Evolutionary conservation across 92 coral and sea anemone species (phyloP).

Genomic region (Pocillopora grandis): DNA sequence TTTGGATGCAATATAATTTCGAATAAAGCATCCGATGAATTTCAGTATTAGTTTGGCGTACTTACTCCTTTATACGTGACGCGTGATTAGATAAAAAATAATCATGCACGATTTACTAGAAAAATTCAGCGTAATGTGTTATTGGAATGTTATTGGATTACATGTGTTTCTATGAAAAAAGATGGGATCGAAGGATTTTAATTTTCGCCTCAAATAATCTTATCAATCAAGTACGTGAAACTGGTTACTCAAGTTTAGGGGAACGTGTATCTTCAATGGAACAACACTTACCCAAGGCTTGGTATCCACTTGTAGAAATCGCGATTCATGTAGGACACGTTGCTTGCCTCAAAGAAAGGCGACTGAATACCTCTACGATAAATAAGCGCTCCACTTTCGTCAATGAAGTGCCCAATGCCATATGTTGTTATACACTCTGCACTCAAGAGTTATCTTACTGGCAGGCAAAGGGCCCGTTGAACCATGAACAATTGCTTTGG

Average conservation of each 20-base stretch:
- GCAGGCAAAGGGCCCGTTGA: constrained; percentile 38
- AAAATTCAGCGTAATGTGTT: no score
- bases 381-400: constrained; percentile 35
- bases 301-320: constrained; percentile 55
- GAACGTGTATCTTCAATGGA: background rate
- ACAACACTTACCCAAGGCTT: constrained; percentile 42
- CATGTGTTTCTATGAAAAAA: constrained; percentile 24
- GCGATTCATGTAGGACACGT: constrained; percentile 43
- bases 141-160: no score
- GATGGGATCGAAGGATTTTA: background rate
- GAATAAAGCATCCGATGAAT: no score
- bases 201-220: no score
- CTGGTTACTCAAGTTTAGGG: no score
- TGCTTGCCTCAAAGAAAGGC: constrained; percentile 44
- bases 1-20: no score
- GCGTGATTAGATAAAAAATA: no score
- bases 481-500: constrained; percentile 41
- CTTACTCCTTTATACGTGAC: no score
- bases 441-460: constrained; percentile 48
- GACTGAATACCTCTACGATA: constrained; percentile 20
- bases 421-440: constrained; percentile 40
- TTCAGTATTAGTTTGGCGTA: no score
- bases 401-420: constrained; percentile 27
- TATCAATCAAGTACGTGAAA: no score
- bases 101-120: no score